Base-by-base conservation (phyloP, 2,888 invertebrate species). In the Dicycla oo region DNA sequence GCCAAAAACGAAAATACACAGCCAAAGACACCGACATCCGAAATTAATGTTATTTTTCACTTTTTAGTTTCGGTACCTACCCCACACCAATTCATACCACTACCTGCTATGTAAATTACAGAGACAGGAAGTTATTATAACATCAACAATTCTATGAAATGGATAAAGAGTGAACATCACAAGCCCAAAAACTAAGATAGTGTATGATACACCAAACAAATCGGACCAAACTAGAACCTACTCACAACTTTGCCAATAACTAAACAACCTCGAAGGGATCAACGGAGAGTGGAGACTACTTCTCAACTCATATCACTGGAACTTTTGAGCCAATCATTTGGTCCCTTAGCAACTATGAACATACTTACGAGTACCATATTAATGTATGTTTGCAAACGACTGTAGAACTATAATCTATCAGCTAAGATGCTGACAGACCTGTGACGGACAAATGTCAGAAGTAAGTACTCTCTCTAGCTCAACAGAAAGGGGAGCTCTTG, bases 211-310 rank as follows among this genome's bases (percentile, higher is more conserved):
- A n/a, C 20, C 45, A 45, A 56, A 65, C 76, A 57, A 30, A 54
- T 73, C 26, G 43, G 38, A 18, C 18, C 49, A 30, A 49, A 45
- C 43, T 58, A 23, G 43, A 26, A 43, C 11, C 30, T 45, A n/a
- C 49, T 54, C 20, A 34, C n/a, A 76, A 78, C 63, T 78, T 76
- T 56, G 3, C 26, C 51, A 75, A 75, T 67, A 75, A 43, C 43
- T 58, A 63, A 62, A 69, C 63, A 45, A 60, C 60, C 58, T 76
- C 30, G 10, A 13, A n/a, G 38, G 30, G 69, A 69, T 78, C 78
- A 64, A 40, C 47, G 70, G 45, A 45, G 47, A 47, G 40, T 51
- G 70, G 45, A 45, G 47, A 47, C 47, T 57, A 58, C 51, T 61
- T 60, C 40, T 56, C 45, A 64, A 56, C 60, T 64, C 54, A 69